These are phyloP conservation scores for Drosophila sucinea DNA, from an alignment of 1,140 invertebrate species.

Conservation along the genomic window DNA sequence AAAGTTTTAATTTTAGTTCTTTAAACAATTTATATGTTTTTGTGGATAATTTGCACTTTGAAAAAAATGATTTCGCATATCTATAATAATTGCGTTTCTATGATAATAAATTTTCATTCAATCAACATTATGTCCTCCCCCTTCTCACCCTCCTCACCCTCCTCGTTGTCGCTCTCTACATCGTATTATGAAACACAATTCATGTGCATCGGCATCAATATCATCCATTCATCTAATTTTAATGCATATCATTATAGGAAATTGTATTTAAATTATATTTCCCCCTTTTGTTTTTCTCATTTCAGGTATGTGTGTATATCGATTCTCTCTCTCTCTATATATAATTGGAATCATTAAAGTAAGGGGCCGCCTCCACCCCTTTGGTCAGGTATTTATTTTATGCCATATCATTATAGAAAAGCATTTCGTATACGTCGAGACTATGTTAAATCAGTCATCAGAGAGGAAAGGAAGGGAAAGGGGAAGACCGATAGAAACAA, in stretches of 20 bases:
- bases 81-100: constrained; percentile 1
- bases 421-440: background rate
- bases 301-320: constrained; percentile 34
- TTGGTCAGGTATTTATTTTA: constrained; percentile 8
- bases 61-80: background rate
- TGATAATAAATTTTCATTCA: background rate
- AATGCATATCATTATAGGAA: constrained; percentile 48
- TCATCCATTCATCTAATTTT: constrained; percentile 23
- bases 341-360: constrained; percentile 3
- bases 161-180: background rate
- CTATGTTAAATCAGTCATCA: background rate
- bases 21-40: background rate
- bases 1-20: background rate
- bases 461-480: background rate
- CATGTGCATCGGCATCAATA: constrained; percentile 9
- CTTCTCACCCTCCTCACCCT: background rate
- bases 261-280: constrained; percentile 51
- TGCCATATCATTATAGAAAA: constrained; percentile 2
- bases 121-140: background rate
- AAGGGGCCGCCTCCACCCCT: background rate
- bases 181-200: background rate
- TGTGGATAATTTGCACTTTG: background rate
- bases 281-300: constrained; percentile 22
- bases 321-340: background rate
- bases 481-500: background rate